A percentile compares a stretch with the other conserved stretches of the same genome.
phyloP scores from a whole-genome alignment of 2,888 invertebrate genomes.

The Acleris cristana region DNA sequence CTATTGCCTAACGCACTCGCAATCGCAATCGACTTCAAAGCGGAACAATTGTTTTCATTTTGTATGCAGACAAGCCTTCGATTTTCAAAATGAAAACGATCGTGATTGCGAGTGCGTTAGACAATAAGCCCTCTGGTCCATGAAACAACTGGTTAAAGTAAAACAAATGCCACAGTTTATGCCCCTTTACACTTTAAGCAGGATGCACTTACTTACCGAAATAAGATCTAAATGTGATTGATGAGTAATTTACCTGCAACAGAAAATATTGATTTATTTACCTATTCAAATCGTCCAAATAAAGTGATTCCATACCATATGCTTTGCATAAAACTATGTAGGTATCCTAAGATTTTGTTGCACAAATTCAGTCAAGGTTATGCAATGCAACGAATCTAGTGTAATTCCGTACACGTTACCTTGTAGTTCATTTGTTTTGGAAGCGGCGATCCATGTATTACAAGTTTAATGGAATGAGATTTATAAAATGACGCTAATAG shows the following conservation, averaged over 20 bases:
- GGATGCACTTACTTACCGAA: no score
- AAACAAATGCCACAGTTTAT: no score
- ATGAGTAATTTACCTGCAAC: conserved; percentile 44
- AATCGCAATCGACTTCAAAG: no score
- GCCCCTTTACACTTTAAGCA: no score
- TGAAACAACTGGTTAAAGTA: no score
- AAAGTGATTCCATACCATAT: neutral
- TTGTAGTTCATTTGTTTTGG: conserved; percentile 54
- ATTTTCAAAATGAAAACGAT: no score
- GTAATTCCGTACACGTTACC: conserved; percentile 39
- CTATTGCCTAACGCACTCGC: no score
- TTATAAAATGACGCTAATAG: conserved; percentile 47
- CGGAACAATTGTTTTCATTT: no score
- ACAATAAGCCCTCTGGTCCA: no score
- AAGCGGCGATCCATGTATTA: conserved; percentile 45
- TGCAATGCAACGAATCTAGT: conserved; percentile 20
- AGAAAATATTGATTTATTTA: conserved; percentile 38
- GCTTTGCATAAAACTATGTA: neutral
- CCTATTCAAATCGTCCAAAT: conserved; percentile 7
- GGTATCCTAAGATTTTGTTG: conserved; percentile 25
- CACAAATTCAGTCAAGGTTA: conserved; percentile 27
- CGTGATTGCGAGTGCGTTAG: no score
- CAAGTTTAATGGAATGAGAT: conserved; percentile 46
- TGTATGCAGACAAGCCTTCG: no score
- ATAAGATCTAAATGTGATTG: no score